A percentile compares a stretch with the other conserved stretches of the same genome.
These are phyloP conservation scores for Caenorhabditis tropicalis DNA, from an alignment of 1,140 invertebrate species.

Conservation along the genomic window DNA sequence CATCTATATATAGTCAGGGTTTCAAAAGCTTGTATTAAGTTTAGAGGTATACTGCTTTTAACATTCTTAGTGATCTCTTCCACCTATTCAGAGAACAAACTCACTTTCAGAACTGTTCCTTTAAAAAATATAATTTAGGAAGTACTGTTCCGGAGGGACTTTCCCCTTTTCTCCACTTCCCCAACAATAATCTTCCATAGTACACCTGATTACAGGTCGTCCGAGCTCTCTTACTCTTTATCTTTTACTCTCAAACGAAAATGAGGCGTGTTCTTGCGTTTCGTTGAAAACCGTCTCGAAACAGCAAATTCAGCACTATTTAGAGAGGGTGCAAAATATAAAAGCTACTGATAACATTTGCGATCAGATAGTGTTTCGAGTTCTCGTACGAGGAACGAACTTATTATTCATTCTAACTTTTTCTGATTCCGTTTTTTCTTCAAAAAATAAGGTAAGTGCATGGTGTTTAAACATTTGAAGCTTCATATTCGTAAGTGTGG, in stretches of 20 bases:
- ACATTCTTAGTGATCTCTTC: too few species aligned
- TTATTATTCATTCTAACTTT: not conserved
- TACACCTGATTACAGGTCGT: not conserved
- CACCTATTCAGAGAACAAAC: too few species aligned
- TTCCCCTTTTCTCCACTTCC: not conserved
- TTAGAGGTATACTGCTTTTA: too few species aligned
- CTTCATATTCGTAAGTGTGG: not conserved
- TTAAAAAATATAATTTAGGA: too few species aligned
- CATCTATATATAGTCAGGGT: too few species aligned
- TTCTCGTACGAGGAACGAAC: conserved; percentile 11
- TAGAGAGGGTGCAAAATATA: conserved; percentile 40
- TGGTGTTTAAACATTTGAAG: not conserved
- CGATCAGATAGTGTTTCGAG: conserved; percentile 29
- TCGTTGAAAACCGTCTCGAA: conserved; percentile 28
- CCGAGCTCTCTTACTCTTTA: not conserved
- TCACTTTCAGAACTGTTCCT: too few species aligned
- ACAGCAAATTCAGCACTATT: conserved; percentile 32
- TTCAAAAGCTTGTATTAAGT: too few species aligned
- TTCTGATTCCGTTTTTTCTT: not conserved
- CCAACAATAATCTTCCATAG: not conserved
- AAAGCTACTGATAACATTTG: conserved; percentile 31
- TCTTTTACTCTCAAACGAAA: conserved; percentile 4
- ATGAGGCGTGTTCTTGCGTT: conserved; percentile 36
- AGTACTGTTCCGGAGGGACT: not conserved
- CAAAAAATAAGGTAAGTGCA: not conserved